Base-by-base conservation (phyloP, 2,797 vertebrate genomes). In the Lerista edwardsae region DNA sequence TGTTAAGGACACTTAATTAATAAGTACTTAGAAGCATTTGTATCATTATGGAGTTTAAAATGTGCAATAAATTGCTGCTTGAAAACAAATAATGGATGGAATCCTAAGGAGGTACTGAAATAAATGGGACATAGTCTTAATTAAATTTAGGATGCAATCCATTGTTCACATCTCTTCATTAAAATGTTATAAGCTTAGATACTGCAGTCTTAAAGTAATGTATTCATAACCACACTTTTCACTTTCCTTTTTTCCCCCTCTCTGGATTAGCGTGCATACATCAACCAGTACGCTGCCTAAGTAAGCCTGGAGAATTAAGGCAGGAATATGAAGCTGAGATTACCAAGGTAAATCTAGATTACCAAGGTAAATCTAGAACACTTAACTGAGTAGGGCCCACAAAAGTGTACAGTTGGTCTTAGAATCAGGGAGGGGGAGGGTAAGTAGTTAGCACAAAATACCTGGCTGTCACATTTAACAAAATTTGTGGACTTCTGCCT, bases 251-350 rank as follows among this genome's bases (percentile, higher is more conserved):
- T 85, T 76, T 82, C 59, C 25, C 11, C 25, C 25, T 25, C 57
- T 88, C 36, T 84, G 76, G 1, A 67, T 86, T 71, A 97, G 96
- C 92, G 75, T 92, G 87, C 79, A 74, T 91, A 39, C 88, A 74
- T 67, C 93, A 82, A n/a, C 96, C 96, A 0, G 62, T 86, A 61
- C 96, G 88, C 39, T 91, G 88, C 19, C 90, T 97, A 82, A 95
- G 96, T 92, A 91, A 96, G 47, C 96, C 97, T 67, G 97, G 97
- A 62, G 97, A 97, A 84, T 80, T 97, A 81, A 95, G 96, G 36
- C 88, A 94, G 91, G 97, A 97, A 79, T 97, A 97, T 41, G 96
- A 97, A 92, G 96, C 95, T 64, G 96, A 97, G 77, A 94, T 96
- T 88, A 96, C 91, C 81, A 97, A 96, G 95, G 96, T 96, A 91